A percentile compares a stretch with the other conserved stretches of the same genome.
Evolutionary conservation across 2,888 invertebrate species (phyloP).

Genomic region (Pterostichus niger): DNA sequence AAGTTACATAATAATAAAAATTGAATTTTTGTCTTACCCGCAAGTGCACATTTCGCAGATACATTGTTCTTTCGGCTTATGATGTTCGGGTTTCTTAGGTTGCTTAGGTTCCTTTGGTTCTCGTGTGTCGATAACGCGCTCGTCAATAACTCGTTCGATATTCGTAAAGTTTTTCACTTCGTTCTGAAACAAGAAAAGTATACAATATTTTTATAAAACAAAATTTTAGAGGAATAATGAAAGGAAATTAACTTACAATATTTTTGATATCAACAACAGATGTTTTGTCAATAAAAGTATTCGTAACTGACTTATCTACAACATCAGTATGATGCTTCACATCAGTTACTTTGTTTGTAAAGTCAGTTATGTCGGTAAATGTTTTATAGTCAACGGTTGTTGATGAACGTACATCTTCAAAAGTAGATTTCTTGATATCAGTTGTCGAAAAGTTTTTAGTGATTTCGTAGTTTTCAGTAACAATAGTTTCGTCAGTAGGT

Average conservation of each 20-base stretch:
- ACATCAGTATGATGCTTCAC: constrained; percentile 67
- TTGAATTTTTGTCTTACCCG: constrained; percentile 83
- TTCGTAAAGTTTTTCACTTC: constrained; percentile 76
- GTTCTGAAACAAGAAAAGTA: constrained; percentile 72
- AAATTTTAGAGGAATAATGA: neutral
- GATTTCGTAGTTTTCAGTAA: constrained; percentile 65
- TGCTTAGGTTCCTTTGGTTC: constrained; percentile 75
- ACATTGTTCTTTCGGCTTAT: constrained; percentile 85
- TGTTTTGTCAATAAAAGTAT: constrained; percentile 50
- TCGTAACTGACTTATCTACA: constrained; percentile 51
- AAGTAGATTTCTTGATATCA: constrained; percentile 67
- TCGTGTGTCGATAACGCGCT: constrained; percentile 78
- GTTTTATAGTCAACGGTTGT: constrained; percentile 70
- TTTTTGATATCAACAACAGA: constrained; percentile 80
- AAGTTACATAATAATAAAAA: neutral
- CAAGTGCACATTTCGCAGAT: constrained; percentile 95
- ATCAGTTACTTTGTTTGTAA: constrained; percentile 65
- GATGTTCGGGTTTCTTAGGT: constrained; percentile 70
- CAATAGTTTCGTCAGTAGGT: constrained; percentile 68
- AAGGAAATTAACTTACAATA: constrained; percentile 73
- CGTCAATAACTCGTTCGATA: constrained; percentile 77
- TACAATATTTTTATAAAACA: neutral
- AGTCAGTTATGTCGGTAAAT: constrained; percentile 64
- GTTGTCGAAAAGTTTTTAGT: constrained; percentile 64
- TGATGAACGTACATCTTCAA: constrained; percentile 69